phyloP scores from a whole-genome alignment of 2,113 vertebrate genomes.

The Crotalus viridis region DNA sequence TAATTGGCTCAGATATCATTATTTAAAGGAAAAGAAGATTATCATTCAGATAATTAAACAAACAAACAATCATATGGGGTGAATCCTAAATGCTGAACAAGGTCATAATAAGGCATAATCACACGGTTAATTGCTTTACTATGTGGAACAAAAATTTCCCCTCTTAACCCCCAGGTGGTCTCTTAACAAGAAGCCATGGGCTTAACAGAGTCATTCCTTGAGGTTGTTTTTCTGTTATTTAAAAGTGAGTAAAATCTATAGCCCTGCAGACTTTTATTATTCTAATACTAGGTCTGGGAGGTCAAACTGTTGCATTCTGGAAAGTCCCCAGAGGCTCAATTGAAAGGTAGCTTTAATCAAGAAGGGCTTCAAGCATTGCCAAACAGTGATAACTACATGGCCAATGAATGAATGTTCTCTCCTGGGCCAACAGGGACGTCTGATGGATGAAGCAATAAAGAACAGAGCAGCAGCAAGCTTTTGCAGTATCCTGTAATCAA shows the following conservation, averaged over 20 bases:
- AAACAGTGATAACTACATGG: not conserved
- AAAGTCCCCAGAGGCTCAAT: not conserved
- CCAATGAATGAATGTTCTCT: not conserved
- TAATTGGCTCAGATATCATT: not conserved
- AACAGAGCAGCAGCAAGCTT: not conserved
- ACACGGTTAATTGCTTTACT: not conserved
- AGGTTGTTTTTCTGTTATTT: not conserved
- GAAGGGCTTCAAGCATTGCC: not conserved
- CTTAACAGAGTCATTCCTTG: not conserved
- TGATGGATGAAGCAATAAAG: not conserved
- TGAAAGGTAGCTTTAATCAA: not conserved
- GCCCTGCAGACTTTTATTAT: not conserved
- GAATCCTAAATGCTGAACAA: not conserved
- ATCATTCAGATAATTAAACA: not conserved
- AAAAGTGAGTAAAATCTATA: not conserved
- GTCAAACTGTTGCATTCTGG: not conserved
- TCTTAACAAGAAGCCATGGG: not conserved
- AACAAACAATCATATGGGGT: not conserved
- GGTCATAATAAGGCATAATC: not conserved
- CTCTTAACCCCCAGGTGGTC: not conserved
- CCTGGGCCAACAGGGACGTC: not conserved
- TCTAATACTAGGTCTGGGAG: not conserved
- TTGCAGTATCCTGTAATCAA: not conserved
- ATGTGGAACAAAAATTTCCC: not conserved
- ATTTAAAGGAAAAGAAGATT: not conserved